A percentile compares a stretch with the other conserved stretches of the same genome.
These are phyloP conservation scores for Podabrus alpinus DNA, from an alignment of 2,888 invertebrate genomes.

Conservation along the genomic window DNA sequence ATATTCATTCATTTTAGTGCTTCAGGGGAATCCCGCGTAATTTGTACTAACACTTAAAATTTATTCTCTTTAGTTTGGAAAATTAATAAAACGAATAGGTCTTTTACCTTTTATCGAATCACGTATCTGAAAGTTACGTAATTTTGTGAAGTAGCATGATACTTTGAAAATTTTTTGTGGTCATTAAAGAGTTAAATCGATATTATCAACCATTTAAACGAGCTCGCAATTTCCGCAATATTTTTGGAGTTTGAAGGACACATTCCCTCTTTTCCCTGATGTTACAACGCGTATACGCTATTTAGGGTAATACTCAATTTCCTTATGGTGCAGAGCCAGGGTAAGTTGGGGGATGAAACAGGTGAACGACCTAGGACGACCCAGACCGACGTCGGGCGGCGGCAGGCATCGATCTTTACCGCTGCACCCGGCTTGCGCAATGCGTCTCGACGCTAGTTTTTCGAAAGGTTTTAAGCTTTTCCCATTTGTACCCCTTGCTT, in stretches of 20 bases:
- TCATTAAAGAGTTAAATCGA: slow-evolving; percentile 14
- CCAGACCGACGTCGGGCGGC: slow-evolving; percentile 53
- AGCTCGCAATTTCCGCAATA: slow-evolving; percentile 19
- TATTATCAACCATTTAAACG: slow-evolving; percentile 8
- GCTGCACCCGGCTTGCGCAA: slow-evolving; percentile 50
- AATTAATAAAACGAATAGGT: neutral
- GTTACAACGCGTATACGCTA: slow-evolving; percentile 25
- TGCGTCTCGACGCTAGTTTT: slow-evolving; percentile 38
- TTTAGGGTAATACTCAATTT: slow-evolving; percentile 33
- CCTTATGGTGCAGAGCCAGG: slow-evolving; percentile 30
- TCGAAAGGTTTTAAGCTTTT: slow-evolving; percentile 31
- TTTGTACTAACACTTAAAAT: neutral
- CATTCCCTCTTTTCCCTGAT: slow-evolving; percentile 6
- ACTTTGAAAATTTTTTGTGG: neutral
- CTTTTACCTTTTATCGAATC: neutral
- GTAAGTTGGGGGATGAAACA: slow-evolving; percentile 43
- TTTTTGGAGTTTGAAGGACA: slow-evolving; percentile 17
- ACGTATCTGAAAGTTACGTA: neutral
- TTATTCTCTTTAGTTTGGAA: neutral
- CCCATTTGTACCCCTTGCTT: slow-evolving; percentile 28
- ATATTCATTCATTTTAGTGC: neutral
- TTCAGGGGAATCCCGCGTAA: neutral
- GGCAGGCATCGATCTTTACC: slow-evolving; percentile 49
- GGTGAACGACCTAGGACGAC: slow-evolving; percentile 55
- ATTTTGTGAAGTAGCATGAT: neutral